Evolutionary conservation across 2,797 vertebrate species (phyloP).

Genomic region (Gymnodraco acuticeps): DNA sequence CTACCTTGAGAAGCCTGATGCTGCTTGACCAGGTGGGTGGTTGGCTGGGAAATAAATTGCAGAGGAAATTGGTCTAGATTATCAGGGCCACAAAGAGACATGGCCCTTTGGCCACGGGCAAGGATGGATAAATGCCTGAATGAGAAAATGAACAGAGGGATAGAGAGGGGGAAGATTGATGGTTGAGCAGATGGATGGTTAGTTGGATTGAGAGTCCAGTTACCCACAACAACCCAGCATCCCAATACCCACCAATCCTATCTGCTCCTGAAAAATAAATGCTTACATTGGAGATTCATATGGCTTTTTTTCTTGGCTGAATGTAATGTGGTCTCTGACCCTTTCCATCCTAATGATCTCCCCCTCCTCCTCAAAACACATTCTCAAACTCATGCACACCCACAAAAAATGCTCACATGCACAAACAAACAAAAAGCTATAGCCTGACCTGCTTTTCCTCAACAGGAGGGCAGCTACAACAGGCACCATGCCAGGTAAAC

Average conservation of each 20-base stretch:
- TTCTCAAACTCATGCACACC: constrained; percentile 30
- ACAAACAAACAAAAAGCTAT: constrained; percentile 71
- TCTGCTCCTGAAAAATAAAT: constrained; percentile 57
- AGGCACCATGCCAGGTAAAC: constrained; percentile 86
- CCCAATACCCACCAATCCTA: constrained; percentile 22
- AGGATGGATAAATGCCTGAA: constrained; percentile 76
- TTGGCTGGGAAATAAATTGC: constrained; percentile 82
- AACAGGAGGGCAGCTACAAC: constrained; percentile 82
- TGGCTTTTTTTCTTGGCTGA: constrained; percentile 18
- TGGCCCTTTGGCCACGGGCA: constrained; percentile 73
- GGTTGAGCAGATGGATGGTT: constrained; percentile 69
- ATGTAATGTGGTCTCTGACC: constrained; percentile 50
- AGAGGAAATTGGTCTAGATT: constrained; percentile 83
- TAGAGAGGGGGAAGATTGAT: constrained; percentile 72
- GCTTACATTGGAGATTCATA: constrained; percentile 53
- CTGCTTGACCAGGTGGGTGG: constrained; percentile 81
- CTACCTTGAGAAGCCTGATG: constrained; percentile 83
- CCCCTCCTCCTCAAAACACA: constrained; percentile 9
- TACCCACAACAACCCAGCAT: constrained; percentile 22
- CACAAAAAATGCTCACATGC: constrained; percentile 53
- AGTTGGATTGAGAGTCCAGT: constrained; percentile 55
- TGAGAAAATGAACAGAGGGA: constrained; percentile 74
- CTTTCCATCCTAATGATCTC: constrained; percentile 61
- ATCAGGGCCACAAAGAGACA: constrained; percentile 82
- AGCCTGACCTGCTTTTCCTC: constrained; percentile 80